Evolutionary conservation across 2,888 invertebrate species (phyloP).

Genomic region (Hipparchia semele): DNA sequence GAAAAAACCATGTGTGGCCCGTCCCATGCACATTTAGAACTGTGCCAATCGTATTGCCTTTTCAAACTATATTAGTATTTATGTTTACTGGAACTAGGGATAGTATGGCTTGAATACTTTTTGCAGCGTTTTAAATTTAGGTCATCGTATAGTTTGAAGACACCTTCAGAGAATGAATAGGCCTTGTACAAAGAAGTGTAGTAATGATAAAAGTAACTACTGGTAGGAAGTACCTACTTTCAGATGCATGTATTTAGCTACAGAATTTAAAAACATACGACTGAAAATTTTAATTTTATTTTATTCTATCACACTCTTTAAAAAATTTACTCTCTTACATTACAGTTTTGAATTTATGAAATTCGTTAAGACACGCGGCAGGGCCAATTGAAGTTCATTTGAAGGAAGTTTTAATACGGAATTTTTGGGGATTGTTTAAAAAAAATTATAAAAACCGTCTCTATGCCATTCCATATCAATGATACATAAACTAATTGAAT

Average conservation of each 20-base stretch:
- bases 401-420: no score
- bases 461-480: no score
- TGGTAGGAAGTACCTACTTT: neutral
- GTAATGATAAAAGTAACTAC: neutral
- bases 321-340: no score
- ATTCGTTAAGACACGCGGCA: no score
- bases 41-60: conserved; percentile 23
- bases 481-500: neutral
- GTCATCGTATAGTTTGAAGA: conserved; percentile 14
- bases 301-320: no score
- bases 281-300: no score
- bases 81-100: neutral
- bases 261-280: no score
- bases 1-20: conserved; percentile 62
- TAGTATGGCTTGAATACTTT: neutral
- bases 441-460: no score
- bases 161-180: neutral
- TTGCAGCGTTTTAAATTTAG: conserved; percentile 11
- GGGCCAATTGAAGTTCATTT: no score
- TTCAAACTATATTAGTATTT: conserved; percentile 18
- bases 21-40: conserved; percentile 26
- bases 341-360: no score
- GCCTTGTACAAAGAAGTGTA: neutral
- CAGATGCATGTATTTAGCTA: neutral
- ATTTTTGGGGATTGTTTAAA: no score